These are phyloP conservation scores for Alfaro cultratus DNA, from an alignment of 2,797 vertebrate species.

Conservation along the genomic window DNA sequence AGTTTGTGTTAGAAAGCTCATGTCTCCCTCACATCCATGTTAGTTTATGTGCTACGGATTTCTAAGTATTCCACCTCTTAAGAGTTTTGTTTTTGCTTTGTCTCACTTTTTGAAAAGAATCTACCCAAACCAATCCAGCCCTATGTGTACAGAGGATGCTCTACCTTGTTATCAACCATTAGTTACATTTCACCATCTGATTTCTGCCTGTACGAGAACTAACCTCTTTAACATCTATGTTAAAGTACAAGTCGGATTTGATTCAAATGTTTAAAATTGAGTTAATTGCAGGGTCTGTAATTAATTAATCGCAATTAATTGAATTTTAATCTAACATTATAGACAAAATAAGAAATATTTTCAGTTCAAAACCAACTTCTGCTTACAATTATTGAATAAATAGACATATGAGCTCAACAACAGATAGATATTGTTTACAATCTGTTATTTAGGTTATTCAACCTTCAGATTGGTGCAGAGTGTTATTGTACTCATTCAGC, in stretches of 20 bases:
- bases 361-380: not conserved
- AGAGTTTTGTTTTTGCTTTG: not conserved
- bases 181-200: not conserved
- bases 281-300: not conserved
- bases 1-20: not conserved
- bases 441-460: not conserved
- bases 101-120: not conserved
- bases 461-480: not conserved
- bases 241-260: too few relatives aligned
- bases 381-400: not conserved
- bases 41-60: not conserved
- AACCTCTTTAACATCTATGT: not conserved
- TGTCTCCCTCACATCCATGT: not conserved
- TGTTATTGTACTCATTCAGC: not conserved
- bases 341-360: not conserved
- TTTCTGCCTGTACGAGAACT: not conserved
- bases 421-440: not conserved
- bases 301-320: not conserved
- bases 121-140: not conserved
- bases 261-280: not conserved
- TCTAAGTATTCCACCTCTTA: not conserved
- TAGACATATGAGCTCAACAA: not conserved
- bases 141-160: not conserved
- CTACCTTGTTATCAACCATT: not conserved
- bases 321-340: not conserved